Evolutionary conservation across 2,113 vertebrate species (phyloP).

Genomic region (Emydura subglobosa): DNA sequence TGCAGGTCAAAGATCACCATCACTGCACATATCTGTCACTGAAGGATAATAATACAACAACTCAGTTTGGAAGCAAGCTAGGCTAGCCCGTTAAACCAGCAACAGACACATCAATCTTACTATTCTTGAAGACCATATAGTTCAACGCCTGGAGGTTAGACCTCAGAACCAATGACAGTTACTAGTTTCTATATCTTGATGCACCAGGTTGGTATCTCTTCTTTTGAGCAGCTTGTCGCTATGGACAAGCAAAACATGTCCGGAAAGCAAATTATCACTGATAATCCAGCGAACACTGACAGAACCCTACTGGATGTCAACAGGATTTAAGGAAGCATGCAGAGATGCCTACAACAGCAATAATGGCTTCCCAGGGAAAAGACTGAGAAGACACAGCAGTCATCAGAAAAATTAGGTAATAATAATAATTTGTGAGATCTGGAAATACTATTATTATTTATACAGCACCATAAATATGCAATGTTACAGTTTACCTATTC

Average conservation of each 20-base stretch:
- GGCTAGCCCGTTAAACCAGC: constrained; percentile 27
- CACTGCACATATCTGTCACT: constrained; percentile 56
- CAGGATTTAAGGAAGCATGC: constrained; percentile 31
- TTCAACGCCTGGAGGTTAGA: background rate
- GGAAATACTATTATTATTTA: constrained; percentile 16
- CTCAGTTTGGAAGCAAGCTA: constrained; percentile 37
- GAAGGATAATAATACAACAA: constrained; percentile 64
- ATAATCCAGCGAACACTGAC: constrained; percentile 33
- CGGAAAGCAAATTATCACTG: constrained; percentile 58
- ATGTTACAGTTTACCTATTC: background rate
- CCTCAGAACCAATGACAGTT: constrained; percentile 33
- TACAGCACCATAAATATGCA: background rate
- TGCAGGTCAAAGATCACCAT: constrained; percentile 70
- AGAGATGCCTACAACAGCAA: constrained; percentile 32
- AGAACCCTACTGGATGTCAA: constrained; percentile 40
- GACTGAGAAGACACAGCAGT: constrained; percentile 5
- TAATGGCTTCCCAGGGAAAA: constrained; percentile 32
- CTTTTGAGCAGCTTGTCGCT: constrained; percentile 37
- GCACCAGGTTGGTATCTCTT: constrained; percentile 27
- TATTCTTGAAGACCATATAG: background rate
- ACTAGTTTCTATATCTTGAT: constrained; percentile 23
- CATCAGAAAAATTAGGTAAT: constrained; percentile 21
- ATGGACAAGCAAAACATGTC: constrained; percentile 47
- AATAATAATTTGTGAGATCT: constrained; percentile 43
- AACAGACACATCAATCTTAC: constrained; percentile 50